phyloP scores from a whole-genome alignment of 2,888 invertebrate genomes.

The Baronia brevicornis region DNA sequence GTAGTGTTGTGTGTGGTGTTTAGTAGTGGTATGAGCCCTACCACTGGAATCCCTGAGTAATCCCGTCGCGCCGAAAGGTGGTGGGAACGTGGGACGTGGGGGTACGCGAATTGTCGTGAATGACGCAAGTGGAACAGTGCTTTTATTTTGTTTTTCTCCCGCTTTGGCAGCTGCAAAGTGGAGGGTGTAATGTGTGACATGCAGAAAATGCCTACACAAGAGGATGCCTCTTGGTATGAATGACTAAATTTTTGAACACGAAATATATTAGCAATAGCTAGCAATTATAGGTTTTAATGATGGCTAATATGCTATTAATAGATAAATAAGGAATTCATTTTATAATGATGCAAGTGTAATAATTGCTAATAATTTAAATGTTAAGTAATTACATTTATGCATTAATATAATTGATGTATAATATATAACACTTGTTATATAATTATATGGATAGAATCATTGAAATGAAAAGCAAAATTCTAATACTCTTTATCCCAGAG shows the following conservation, averaged over 20 bases:
- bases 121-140: constrained; percentile 56
- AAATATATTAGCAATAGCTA: no score
- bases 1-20: constrained; percentile 56
- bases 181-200: constrained; percentile 57
- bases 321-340: no score
- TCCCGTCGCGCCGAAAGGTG: constrained; percentile 58
- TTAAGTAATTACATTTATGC: no score
- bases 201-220: constrained; percentile 66
- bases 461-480: no score
- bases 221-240: constrained; percentile 65
- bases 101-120: constrained; percentile 40
- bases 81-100: constrained; percentile 62
- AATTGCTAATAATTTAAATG: no score
- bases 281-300: no score
- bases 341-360: no score
- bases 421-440: no score
- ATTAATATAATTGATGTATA: no score
- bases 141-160: constrained; percentile 46
- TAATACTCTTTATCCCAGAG: no score
- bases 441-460: no score
- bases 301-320: no score
- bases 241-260: not conserved
- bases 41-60: constrained; percentile 58
- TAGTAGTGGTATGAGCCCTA: constrained; percentile 67
- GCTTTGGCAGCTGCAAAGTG: constrained; percentile 32